Evolutionary conservation across 1,140 invertebrate genomes (phyloP), one percentile per base, ranked within the genome.

Genomic region (Arctopsyche grandis): DNA sequence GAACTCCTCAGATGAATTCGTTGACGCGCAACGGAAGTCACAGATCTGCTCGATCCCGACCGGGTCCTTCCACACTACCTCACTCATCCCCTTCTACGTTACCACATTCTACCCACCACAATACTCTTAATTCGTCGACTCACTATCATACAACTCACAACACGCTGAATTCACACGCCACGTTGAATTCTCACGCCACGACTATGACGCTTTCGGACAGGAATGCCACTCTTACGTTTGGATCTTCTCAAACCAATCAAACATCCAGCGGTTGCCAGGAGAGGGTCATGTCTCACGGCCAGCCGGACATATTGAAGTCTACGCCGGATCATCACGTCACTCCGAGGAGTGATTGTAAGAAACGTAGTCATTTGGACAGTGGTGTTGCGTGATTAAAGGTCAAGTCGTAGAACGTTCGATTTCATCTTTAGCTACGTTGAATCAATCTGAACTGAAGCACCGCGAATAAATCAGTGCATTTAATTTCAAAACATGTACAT

Each of bases 241-340:
- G 85, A 78, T 87, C 86, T 0, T 75, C 80, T 14, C 75, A 77
- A 19, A 80, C 75, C 4, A 78, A 82, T 24, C 78, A 79, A 44
- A 56, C 79, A 0, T 75, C 7, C 85, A 85, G 43, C 84, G 84
- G 43, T 83, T 85, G 75, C 16, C 84, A 86, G 26, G 87, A 86
- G 0, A 84, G 89, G 24, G 87, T 86, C n/a, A 84, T 88, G 4
- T 87, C 87, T 0, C 87, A 89, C 77, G 87, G 89, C 43, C 93
- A 95, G 86, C 94, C 94, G 3, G 94, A 95, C 84, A 94, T 95
- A 84, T 86, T 95, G 19, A 95, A 95, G 84, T 94, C 94, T 26
- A 95, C 94, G 7, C 94, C 94, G 0, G 94, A 95, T 84, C 94
- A 95, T 85, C 92, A 93, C 85, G 85, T 84, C 78, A 48, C 81